A percentile compares a stretch with the other conserved stretches of the same genome.
Evolutionary conservation across 2,113 vertebrate species (phyloP).

Genomic region (Scalopus aquaticus): DNA sequence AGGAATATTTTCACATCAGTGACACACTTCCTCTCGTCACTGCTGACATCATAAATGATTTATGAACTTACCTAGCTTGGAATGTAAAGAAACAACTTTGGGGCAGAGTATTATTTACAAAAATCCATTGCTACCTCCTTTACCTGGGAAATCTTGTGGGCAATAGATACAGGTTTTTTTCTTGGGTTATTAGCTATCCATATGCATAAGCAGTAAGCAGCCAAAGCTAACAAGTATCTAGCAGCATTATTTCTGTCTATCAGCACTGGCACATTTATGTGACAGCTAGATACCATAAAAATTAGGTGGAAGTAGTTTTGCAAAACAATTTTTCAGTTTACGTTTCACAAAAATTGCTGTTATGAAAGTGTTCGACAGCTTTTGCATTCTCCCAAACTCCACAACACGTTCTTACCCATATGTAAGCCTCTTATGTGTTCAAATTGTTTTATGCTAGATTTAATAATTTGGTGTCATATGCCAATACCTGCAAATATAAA

Average conservation of each 20-base stretch:
- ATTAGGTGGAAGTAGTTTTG: background rate
- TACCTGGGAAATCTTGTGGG: background rate
- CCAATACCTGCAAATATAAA: slow-evolving; percentile 64
- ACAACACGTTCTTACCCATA: slow-evolving; percentile 18
- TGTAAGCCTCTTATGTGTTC: slow-evolving; percentile 48
- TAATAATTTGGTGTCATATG: slow-evolving; percentile 61
- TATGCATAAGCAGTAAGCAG: background rate
- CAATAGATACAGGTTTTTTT: background rate
- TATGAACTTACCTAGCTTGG: background rate
- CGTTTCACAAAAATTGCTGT: background rate
- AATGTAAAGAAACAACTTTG: background rate
- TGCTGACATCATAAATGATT: background rate
- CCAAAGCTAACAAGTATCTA: background rate
- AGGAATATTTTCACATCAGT: background rate
- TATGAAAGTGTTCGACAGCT: slow-evolving; percentile 7
- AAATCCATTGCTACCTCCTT: background rate
- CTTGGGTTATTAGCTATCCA: background rate
- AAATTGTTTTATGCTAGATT: slow-evolving; percentile 56
- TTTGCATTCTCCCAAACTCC: slow-evolving; percentile 3
- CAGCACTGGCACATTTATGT: background rate
- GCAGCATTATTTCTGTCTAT: background rate
- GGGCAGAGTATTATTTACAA: background rate
- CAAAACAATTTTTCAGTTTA: slow-evolving; percentile 36
- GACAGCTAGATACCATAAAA: background rate
- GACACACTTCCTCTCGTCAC: background rate